Evolutionary conservation across 2,888 invertebrate species (phyloP).

Genomic region (Phengaris alcon): DNA sequence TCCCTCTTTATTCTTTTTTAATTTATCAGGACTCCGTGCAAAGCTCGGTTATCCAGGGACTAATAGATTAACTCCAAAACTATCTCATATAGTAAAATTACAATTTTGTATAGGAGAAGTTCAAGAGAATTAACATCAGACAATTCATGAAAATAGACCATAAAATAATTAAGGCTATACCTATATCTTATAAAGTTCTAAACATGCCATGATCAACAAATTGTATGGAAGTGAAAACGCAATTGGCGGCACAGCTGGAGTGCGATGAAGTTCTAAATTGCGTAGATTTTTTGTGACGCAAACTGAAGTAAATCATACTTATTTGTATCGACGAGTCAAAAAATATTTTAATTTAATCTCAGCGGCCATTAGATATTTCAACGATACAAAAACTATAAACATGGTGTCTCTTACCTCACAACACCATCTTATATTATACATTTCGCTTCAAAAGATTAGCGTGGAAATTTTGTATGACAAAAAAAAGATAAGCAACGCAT

Average conservation of each 20-base stretch:
- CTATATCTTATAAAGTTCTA: no score
- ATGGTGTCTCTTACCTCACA: background rate
- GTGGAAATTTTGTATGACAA: background rate
- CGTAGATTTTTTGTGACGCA: background rate
- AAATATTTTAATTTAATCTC: background rate
- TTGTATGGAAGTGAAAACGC: background rate
- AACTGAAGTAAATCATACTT: background rate
- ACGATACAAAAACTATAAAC: background rate
- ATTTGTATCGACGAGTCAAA: background rate
- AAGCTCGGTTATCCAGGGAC: no score
- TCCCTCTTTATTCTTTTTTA: no score
- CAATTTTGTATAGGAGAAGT: background rate
- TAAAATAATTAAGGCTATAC: no score
- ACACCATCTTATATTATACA: background rate
- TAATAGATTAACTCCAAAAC: background rate
- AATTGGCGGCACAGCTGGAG: constrained; percentile 6
- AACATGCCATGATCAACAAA: no score
- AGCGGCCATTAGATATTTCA: background rate
- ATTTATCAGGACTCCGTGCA: no score
- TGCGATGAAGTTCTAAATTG: background rate
- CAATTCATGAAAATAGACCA: no score
- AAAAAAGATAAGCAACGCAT: background rate
- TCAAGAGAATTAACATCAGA: no score
- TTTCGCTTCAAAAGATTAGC: background rate
- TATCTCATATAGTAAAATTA: background rate